Percentiles rank a stretch among this genome's conserved stretches.
phyloP scores from a whole-genome alignment of 1,140 invertebrate species.

The Cydia amplana region DNA sequence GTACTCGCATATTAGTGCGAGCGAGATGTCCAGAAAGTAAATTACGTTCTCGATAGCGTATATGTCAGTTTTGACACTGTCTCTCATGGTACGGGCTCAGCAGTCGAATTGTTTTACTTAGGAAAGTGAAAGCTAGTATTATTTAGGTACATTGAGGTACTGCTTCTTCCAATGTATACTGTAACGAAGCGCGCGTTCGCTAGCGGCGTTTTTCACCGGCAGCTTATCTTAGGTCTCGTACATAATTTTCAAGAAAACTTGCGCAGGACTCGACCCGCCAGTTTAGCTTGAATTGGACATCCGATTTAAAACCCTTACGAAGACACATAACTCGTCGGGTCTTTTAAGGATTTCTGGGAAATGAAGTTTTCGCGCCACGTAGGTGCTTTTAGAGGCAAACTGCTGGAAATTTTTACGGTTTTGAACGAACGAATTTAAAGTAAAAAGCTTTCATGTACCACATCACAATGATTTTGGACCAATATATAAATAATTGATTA shows the following conservation, averaged over 20 bases:
- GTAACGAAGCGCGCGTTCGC: neutral
- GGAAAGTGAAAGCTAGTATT: neutral
- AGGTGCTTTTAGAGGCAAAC: neutral
- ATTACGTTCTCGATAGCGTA: too few species aligned
- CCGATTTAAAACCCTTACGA: conserved; percentile 20
- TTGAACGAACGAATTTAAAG: neutral
- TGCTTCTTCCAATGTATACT: neutral
- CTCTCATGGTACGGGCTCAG: too few species aligned
- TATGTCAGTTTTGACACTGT: too few species aligned
- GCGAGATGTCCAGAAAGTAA: too few species aligned
- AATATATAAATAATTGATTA: too few species aligned
- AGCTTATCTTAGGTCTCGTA: conserved; percentile 21
- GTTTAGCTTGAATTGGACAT: conserved; percentile 21
- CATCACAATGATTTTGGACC: too few species aligned
- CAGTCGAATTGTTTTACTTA: too few species aligned
- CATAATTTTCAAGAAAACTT: conserved; percentile 25
- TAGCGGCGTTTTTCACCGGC: conserved; percentile 3
- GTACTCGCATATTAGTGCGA: too few species aligned
- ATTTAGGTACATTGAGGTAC: neutral
- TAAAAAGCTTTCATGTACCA: too few species aligned
- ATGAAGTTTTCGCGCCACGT: neutral
- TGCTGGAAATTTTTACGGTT: neutral
- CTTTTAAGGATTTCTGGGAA: neutral
- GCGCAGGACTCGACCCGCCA: neutral
- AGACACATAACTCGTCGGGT: conserved; percentile 19